phyloP scores from a whole-genome alignment of 2,113 vertebrate species.

The Lathamus discolor region DNA sequence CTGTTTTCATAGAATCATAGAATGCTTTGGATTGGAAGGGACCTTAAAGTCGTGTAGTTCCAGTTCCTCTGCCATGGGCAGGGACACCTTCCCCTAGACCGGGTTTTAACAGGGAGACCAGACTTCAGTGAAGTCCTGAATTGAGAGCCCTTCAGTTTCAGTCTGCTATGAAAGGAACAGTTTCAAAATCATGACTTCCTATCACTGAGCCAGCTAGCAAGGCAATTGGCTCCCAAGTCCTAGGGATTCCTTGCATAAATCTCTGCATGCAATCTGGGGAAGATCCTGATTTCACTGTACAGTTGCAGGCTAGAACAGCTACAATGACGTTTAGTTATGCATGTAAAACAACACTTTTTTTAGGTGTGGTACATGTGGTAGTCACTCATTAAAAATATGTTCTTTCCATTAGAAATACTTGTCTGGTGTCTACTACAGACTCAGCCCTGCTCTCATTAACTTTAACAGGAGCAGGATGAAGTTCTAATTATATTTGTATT shows the following conservation, averaged over 20 bases:
- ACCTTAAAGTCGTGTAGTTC: not conserved
- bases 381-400: not conserved
- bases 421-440: not conserved
- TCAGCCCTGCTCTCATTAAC: not conserved
- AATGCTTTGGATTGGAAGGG: not conserved
- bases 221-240: not conserved
- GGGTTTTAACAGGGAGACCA: not conserved
- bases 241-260: not conserved
- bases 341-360: not conserved
- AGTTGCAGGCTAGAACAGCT: not conserved
- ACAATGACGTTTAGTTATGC: not conserved
- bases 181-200: not conserved
- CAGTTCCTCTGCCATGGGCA: not conserved
- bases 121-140: not conserved
- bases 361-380: not conserved
- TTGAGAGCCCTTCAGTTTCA: not conserved
- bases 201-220: not conserved
- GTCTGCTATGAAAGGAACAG: not conserved
- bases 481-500: not conserved
- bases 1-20: not conserved
- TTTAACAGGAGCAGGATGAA: not conserved
- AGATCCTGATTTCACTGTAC: not conserved
- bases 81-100: not conserved
- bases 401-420: not conserved
- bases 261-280: not conserved